Percentiles rank a stretch among this genome's conserved stretches.
These are phyloP conservation scores for Hiodon alosoides DNA, from an alignment of 2,113 vertebrate species.

Conservation along the genomic window DNA sequence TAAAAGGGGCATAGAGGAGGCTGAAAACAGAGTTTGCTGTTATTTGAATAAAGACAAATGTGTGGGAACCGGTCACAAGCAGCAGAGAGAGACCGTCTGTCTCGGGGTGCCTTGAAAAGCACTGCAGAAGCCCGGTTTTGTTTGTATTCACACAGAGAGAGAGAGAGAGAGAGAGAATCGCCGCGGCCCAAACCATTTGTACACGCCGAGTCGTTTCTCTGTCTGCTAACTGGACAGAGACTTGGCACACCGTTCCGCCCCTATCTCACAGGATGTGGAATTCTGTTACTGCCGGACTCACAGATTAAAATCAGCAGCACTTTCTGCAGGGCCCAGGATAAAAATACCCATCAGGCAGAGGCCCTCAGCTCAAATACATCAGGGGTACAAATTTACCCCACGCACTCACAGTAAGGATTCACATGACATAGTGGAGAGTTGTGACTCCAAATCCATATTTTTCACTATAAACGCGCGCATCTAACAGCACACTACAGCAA, in stretches of 20 bases:
- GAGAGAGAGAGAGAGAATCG: not conserved
- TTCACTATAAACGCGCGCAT: too few species aligned
- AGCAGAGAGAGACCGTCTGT: not conserved
- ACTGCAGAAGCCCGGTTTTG: slow-evolving; percentile 18
- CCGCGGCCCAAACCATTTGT: slow-evolving; percentile 21
- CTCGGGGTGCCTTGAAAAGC: not conserved
- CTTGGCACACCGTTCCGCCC: slow-evolving; percentile 34
- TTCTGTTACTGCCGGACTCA: slow-evolving; percentile 43
- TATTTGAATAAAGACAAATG: slow-evolving; percentile 15
- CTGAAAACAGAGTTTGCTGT: not conserved
- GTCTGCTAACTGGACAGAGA: slow-evolving; percentile 34
- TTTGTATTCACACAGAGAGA: slow-evolving; percentile 33
- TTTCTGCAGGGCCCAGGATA: slow-evolving; percentile 26
- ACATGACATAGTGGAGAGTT: not conserved
- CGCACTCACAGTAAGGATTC: not conserved
- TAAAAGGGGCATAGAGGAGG: not conserved
- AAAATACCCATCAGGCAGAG: slow-evolving; percentile 26
- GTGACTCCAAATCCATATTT: not conserved
- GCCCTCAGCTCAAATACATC: not conserved
- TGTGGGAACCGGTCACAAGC: slow-evolving; percentile 6
- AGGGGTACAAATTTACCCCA: not conserved
- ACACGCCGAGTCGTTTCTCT: slow-evolving; percentile 39
- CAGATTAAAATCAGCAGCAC: slow-evolving; percentile 26
- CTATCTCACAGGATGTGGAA: slow-evolving; percentile 38
- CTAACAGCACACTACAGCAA: too few species aligned